Percentiles rank a stretch among this genome's conserved stretches.
These are phyloP conservation scores for Lepidurus arcticus DNA, from an alignment of 1,140 invertebrate species.

Conservation along the genomic window DNA sequence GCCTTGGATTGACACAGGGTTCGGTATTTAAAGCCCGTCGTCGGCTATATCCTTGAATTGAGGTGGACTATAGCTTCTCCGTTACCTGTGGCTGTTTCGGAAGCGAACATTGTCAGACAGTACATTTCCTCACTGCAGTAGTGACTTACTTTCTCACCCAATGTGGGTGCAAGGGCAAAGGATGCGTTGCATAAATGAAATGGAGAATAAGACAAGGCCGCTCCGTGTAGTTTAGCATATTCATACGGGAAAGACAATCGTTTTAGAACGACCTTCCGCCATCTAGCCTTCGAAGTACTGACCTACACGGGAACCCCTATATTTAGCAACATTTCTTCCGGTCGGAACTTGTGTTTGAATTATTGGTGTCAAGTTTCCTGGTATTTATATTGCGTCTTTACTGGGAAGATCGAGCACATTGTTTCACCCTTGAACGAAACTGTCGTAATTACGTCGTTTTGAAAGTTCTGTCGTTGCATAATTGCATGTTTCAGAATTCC, in stretches of 20 bases:
- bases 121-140: background rate
- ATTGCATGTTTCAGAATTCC: no score
- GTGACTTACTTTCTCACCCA: background rate
- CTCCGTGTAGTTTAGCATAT: background rate
- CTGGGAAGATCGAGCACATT: no score
- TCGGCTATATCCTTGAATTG: background rate
- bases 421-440: no score
- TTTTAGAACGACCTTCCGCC: background rate
- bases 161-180: slow-evolving; percentile 16
- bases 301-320: background rate
- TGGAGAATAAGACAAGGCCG: background rate
- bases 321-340: background rate
- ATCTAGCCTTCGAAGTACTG: background rate
- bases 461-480: no score
- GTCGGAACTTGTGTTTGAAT: background rate
- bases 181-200: background rate
- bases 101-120: background rate
- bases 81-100: background rate
- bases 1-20: background rate
- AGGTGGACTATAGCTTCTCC: background rate
- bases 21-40: background rate
- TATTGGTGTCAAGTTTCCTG: slow-evolving; percentile 14
- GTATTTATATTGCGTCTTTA: background rate
- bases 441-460: no score
- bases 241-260: background rate